Conservation (phyloP, 2,888 invertebrate species). For the Euspilapteryx auroguttella region DNA sequence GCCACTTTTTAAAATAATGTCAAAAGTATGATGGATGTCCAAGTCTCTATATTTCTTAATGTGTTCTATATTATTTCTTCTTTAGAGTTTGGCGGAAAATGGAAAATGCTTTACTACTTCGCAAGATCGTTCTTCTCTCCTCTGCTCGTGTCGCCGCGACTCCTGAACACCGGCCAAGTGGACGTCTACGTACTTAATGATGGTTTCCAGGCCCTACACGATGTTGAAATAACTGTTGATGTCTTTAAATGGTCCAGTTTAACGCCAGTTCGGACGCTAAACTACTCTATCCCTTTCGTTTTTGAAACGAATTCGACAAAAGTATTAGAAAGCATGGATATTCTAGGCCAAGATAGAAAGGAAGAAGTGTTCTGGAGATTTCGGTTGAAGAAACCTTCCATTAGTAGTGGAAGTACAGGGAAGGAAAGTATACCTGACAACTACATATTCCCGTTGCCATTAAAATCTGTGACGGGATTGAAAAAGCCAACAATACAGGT, state of each 20-base stretch:
- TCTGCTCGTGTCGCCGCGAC: conserved; percentile 66
- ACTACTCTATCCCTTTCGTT: conserved; percentile 17
- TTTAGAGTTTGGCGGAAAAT: conserved; percentile 73
- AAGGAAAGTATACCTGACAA: conserved; percentile 61
- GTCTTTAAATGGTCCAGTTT: conserved; percentile 62
- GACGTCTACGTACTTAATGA: conserved; percentile 70
- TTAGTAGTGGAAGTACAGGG: too few species aligned
- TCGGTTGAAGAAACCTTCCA: too few species aligned
- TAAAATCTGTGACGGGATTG: conserved; percentile 57
- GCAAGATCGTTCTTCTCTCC: conserved; percentile 84
- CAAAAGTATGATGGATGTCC: too few species aligned
- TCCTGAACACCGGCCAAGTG: conserved; percentile 47
- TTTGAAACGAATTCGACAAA: conserved; percentile 25
- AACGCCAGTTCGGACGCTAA: conserved; percentile 24
- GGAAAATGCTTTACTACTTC: conserved; percentile 92
- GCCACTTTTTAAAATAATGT: too few species aligned
- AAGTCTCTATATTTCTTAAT: too few species aligned
- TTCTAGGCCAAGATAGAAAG: conserved; percentile 19
- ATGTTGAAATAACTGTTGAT: conserved; percentile 55
- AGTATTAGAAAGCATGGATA: conserved; percentile 14
- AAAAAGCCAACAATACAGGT: conserved; percentile 61
- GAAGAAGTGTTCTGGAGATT: conserved; percentile 40
- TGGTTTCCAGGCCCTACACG: conserved; percentile 32
- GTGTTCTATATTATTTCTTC: background rate
- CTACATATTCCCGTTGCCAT: conserved; percentile 65